A percentile compares a stretch with the other conserved stretches of the same genome.
Evolutionary conservation across 1,140 invertebrate species (phyloP).

Genomic region (Nasonia longicornis): DNA sequence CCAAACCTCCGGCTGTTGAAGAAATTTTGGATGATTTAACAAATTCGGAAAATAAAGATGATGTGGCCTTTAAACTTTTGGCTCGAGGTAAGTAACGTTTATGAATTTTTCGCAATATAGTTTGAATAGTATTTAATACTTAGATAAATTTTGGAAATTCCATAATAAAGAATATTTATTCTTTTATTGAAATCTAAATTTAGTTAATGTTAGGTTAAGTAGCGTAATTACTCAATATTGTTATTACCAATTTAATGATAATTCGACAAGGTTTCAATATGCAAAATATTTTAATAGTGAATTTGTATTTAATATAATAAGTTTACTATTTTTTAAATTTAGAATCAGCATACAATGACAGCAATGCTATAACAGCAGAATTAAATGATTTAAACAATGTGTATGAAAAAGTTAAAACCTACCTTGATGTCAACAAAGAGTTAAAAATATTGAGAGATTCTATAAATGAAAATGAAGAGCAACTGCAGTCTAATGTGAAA

Average conservation of each 20-base stretch:
- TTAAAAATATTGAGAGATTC: constrained; percentile 54
- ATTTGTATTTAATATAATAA: background rate
- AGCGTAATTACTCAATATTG: background rate
- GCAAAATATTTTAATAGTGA: background rate
- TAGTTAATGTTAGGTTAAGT: too few species aligned
- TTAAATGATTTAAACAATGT: constrained; percentile 53
- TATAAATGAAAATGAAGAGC: constrained; percentile 51
- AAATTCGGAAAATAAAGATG: constrained; percentile 48
- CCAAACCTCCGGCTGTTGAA: constrained; percentile 53
- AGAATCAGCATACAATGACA: constrained; percentile 49
- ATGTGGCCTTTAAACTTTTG: constrained; percentile 57
- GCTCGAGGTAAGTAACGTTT: constrained; percentile 50
- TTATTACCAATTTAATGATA: background rate
- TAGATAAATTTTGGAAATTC: too few species aligned
- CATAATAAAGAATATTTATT: too few species aligned
- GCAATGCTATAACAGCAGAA: constrained; percentile 44
- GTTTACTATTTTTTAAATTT: constrained; percentile 1
- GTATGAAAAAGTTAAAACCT: constrained; percentile 58
- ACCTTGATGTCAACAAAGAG: constrained; percentile 57
- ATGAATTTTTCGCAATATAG: background rate
- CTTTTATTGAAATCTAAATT: too few species aligned
- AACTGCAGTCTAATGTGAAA: constrained; percentile 52
- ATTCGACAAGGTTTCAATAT: background rate
- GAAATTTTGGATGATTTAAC: constrained; percentile 59
- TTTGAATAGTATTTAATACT: too few species aligned